Evolutionary conservation across 2,888 invertebrate species (phyloP), one percentile per base, ranked within the genome.

Genomic region (Itoplectis maculator): DNA sequence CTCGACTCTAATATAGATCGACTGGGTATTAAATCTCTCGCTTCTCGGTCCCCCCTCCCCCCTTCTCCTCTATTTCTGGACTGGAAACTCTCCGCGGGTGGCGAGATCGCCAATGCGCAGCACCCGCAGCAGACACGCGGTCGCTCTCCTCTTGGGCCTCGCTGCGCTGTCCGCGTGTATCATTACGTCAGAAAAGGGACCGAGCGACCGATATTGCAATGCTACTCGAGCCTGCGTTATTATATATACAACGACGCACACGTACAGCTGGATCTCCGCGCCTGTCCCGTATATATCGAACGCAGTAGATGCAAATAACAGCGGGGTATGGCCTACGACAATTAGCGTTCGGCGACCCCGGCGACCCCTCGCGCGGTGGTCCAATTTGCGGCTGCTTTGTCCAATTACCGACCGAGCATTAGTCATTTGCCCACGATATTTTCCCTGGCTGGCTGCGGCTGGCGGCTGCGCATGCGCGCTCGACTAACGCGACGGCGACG

Each of bases 351-450:
- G 87, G 86, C 86, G 89, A 91, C 89, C 89, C 89, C 87, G 87
- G 80, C 86, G 89, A 89, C 88, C 89, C 87, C 90, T 86, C 82
- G 79, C 89, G 88, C 89, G 92, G 92, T 92, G 92, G 92, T 92
- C 92, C 92, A 92, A 92, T 92, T 92, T 92, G 92, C 92, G 92
- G 92, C 88, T 79, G 88, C 91, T 92, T 92, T 92, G 92, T 91
- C 87, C 92, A 92, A 92, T 92, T 92, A 92, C 89, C 86, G 81
- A 29, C 86, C 88, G 88, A 88, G 88, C 89, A 91, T 91, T 91
- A 90, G 86, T 87, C 86, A 88, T 87, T 86, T 37, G 87, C 87
- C 88, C 87, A 89, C 88, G 88, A 88, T 81, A 61, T 61, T 61
- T 37, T 68, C 87, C n/a, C n/a, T n/a, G n/a, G n/a, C n/a, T n/a